Evolutionary conservation across 2,797 vertebrate genomes (phyloP).

Genomic region (Tympanoctomys barrerae): DNA sequence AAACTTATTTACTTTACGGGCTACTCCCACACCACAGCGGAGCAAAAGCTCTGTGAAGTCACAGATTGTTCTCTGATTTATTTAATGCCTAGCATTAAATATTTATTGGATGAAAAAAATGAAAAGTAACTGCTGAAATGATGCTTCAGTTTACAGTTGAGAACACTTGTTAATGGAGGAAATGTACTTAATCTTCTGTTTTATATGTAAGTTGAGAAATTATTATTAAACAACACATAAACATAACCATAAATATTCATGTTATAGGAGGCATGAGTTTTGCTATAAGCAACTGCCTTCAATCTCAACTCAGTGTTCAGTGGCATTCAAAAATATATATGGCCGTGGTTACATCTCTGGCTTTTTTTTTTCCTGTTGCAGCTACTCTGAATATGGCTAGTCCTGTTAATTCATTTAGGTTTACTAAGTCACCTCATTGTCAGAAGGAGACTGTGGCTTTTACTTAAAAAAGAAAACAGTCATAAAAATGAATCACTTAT

Average conservation of each 20-base stretch:
- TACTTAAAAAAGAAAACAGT: constrained; percentile 33
- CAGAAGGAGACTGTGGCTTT: background rate
- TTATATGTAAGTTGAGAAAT: background rate
- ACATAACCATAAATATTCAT: constrained; percentile 32
- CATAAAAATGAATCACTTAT: background rate
- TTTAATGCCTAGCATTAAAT: background rate
- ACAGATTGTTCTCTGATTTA: background rate
- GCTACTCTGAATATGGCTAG: background rate
- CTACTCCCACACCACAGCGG: background rate
- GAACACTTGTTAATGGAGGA: constrained; percentile 18
- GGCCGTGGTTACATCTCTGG: background rate
- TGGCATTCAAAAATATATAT: background rate
- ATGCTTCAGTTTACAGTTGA: background rate
- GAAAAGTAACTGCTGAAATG: constrained; percentile 2
- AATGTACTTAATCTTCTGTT: background rate
- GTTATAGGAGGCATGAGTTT: background rate
- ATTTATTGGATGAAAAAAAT: background rate
- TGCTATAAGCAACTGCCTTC: background rate
- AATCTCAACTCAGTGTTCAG: background rate
- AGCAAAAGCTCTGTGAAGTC: background rate
- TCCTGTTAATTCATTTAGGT: background rate
- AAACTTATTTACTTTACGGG: background rate
- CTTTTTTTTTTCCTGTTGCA: background rate
- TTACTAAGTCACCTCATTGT: background rate
- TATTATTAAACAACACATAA: background rate